Percentiles rank a stretch among this genome's conserved stretches.
phyloP scores from a whole-genome alignment of 1,140 invertebrate species.

The Ridgeia piscesae region DNA sequence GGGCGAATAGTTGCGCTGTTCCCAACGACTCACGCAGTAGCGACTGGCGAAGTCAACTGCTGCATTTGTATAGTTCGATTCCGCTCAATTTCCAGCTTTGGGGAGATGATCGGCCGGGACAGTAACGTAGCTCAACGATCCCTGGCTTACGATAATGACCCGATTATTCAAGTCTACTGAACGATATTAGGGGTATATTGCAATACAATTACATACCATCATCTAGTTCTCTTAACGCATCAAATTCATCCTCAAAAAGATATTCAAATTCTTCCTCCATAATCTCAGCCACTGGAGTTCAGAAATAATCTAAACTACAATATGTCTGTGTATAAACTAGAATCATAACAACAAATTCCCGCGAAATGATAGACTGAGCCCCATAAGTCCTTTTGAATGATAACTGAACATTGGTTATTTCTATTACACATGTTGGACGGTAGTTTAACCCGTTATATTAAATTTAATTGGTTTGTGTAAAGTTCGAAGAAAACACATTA shows the following conservation, averaged over 20 bases:
- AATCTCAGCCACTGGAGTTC: background rate
- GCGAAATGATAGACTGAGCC: background rate
- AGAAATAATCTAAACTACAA: background rate
- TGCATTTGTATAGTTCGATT: too few species aligned
- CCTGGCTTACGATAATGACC: too few species aligned
- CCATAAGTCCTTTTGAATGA: background rate
- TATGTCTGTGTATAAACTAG: background rate
- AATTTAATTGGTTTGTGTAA: background rate
- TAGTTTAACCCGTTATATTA: background rate
- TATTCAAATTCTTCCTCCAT: conserved; percentile 13
- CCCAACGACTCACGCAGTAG: too few species aligned
- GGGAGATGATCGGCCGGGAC: too few species aligned
- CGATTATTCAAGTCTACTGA: background rate
- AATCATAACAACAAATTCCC: background rate
- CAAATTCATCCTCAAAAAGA: conserved; percentile 13
- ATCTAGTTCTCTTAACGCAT: background rate
- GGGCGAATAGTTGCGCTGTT: too few species aligned
- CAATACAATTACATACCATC: background rate
- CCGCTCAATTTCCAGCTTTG: too few species aligned
- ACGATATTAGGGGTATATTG: background rate
- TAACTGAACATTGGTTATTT: background rate
- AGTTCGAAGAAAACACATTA: background rate
- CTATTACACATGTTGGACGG: background rate
- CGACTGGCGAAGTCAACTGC: too few species aligned
- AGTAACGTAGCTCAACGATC: too few species aligned